Base-by-base conservation (phyloP, 2,888 invertebrate species). In the Danaus chrysippus region DNA sequence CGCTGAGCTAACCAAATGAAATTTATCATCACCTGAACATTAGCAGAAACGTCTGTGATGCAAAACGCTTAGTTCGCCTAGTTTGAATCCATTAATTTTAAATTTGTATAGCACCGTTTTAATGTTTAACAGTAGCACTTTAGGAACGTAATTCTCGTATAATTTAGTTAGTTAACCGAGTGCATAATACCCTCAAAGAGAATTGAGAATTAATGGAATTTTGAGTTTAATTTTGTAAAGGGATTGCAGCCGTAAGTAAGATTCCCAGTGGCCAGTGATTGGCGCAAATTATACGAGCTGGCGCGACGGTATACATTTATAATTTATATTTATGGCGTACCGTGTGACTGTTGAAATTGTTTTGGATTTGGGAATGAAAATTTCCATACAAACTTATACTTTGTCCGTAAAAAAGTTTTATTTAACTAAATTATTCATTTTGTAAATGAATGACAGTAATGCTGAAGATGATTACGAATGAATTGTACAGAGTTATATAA, bases 121-220 rank as follows among this genome's bases (percentile, higher is more conserved):
- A 49, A 49, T 49, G 17, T 49, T 17, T 49, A 10, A 49, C 49
- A 11, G 49, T 10, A n/a, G 17, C 49, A 49, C 15, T 49, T 49
- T 17, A 49, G 5, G 9, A 49, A 49, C 49, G 15, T 49, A 49
- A 49, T 49, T 49, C 17, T 49, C 10, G 15, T 17, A 17, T 49
- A 49, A 49, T 49, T 49, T 17, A 49, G 49, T 49, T 49, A 49
- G 49, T 49, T 49, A 49, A 49, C 49, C 17, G 49, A 49, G 49
- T 49, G 49, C 49, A 49, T 49, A 49, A 49, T 49, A 49, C 17
- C 17, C 49, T 49, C 49, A 49, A 49, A 49, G 49, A 49, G 49
- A 49, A 49, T 49, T 49, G 49, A 49, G 49, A 49, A 49, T 49
- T 49, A 49, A 49, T 49, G 49, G 49, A 49, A 49, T 49, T 49